phyloP scores from a whole-genome alignment of 2,113 vertebrate species.

The human region DNA sequence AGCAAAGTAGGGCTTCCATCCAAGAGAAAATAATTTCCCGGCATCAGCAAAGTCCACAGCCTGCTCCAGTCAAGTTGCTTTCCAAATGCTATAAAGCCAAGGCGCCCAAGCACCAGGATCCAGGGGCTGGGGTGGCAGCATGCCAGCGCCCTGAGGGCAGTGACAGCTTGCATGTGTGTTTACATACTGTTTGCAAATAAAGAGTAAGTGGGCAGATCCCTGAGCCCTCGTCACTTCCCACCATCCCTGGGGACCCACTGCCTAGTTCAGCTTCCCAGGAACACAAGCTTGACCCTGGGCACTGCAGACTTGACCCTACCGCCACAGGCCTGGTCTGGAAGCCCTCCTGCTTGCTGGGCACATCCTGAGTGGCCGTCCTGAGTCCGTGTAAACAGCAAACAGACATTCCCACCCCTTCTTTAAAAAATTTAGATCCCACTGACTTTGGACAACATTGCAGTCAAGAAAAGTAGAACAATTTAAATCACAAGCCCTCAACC shows the following conservation, averaged over 20 bases:
- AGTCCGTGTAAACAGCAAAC: neutral
- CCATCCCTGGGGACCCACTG: neutral
- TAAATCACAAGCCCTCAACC: neutral
- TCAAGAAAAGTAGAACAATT: neutral
- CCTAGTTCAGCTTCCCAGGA: neutral
- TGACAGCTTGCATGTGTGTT: neutral
- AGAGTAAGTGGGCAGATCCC: neutral
- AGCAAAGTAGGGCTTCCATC: constrained; percentile 25
- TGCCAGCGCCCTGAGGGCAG: neutral
- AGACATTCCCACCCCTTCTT: neutral
- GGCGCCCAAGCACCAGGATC: neutral
- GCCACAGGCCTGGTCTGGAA: neutral
- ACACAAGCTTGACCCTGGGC: neutral
- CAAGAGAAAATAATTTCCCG: constrained; percentile 49
- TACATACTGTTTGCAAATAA: constrained; percentile 32
- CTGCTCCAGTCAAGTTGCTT: constrained; percentile 9
- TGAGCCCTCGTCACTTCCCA: neutral
- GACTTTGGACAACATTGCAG: neutral
- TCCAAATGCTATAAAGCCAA: constrained; percentile 39
- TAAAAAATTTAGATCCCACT: neutral
- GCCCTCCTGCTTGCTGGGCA: too few relatives aligned
- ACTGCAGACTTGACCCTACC: neutral
- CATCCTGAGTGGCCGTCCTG: too few relatives aligned
- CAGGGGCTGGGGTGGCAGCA: neutral
- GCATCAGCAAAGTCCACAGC: constrained; percentile 9